Evolutionary conservation across 2,888 invertebrate species (phyloP), one percentile per base, ranked within the genome.

Genomic region (Pristionchus japonicus): DNA sequence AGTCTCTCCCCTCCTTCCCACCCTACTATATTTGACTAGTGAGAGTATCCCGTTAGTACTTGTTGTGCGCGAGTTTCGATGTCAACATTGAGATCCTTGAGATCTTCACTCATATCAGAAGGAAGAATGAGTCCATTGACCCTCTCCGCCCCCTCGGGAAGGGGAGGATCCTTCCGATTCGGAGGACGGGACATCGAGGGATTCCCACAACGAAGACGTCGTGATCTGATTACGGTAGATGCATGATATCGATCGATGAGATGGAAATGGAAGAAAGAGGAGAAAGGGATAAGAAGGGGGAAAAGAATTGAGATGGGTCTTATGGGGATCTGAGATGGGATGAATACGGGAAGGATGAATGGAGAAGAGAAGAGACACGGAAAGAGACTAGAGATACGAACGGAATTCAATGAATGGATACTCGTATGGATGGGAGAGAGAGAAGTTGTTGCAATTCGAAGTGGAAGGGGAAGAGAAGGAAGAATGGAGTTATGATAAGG

Each of bases 81-180:
- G 80, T 90, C 89, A 83, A 94, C 92, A 88, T 94, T 94, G 43
- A 94, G 90, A 15, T 90, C 91, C 89, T 94, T 92, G 3, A 94
- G 88, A 88, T 94, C 93, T 83, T 93, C 93, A 83, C 90, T 89
- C 93, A 94, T 93, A 88, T 94, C 93, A n/a, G 91, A 93, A 40
- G 94, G 94, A 70, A 94, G 61, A 40, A 92, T 88, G 23, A 94
- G 89, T 37, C 93, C 93, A 89, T 94, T 92, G 87, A 92, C 91
- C 61, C 91, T 90, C 57, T 91, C 91, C 37, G 92, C 91, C 20
- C 89, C 88, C 67, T 89, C 90, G 77, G 84, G 84, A 20, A 86
- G 47, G 4, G 86, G 64, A 37, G 84, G 84, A 84, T 84, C 84
- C 61, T 43, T 52, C 37, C 37, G 31, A 20, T 84, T 84, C 13